Evolutionary conservation across 2,797 vertebrate genomes (phyloP), one percentile per base, ranked within the genome.

Genomic region (Clarias laeviceps): DNA sequence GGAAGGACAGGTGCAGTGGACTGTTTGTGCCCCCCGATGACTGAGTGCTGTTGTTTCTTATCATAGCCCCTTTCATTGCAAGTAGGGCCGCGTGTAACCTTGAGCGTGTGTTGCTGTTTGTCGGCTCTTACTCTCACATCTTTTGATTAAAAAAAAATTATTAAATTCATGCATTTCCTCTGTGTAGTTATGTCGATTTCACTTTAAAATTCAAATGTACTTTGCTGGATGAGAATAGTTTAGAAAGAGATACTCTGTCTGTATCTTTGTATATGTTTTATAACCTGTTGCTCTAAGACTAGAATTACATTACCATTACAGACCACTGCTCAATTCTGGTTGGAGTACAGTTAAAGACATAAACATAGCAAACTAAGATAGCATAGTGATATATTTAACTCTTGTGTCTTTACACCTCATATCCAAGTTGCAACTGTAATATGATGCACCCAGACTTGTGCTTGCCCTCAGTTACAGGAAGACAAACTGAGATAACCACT

Each of bases 1-100:
- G 80, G 68, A 56, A 87, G 80, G 87, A 87, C 88, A 89, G 90
- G 89, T 91, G 89, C 85, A 82, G 80, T 81, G 70, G 65, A 89
- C 81, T 88, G 64, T 64, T 83, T 88, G 86, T 79, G 83, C 69
- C 81, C 70, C 64, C 66, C 37, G 87, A 61, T 80, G 85, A 86
- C 83, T 82, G 88, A 85, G 83, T 81, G 61, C 84, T 88, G 89
- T 82, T 87, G 84, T 85, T 83, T 32, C n/a, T 80, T 76, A 73
- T 81, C 77, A 22, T 64, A 18, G 34, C 37, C 18, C 76, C 3
- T 78, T 86, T 62, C 56, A 40, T 74, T 82, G 54, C 76, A 40
- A 62, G 56, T 6, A 61, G 57, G 57, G 50, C 37, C 79, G 15
- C 68, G 40, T 76, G 34, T 84, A 83, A 56, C 80, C 72, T 12